Conservation (phyloP, 2,888 invertebrate species). For the Phengaris alcon region DNA sequence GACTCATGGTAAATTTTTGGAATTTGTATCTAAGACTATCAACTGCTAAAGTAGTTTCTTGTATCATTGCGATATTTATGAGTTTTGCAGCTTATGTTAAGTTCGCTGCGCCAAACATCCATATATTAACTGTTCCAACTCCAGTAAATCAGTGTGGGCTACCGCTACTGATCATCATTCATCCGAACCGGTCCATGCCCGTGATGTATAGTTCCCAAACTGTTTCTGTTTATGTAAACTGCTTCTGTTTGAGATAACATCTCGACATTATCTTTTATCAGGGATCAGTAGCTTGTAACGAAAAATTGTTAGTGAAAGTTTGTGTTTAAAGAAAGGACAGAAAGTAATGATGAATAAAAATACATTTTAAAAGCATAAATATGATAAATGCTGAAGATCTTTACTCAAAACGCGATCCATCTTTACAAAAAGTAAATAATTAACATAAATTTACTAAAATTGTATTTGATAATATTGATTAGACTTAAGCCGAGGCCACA, state of each 20-base stretch:
- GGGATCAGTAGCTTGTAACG: not conserved
- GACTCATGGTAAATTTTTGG: not conserved
- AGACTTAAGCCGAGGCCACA: no score
- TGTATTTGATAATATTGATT: not conserved
- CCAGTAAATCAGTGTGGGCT: constrained; percentile 58
- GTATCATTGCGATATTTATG: not conserved
- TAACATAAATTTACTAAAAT: not conserved
- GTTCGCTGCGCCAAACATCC: constrained; percentile 21
- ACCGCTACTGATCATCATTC: constrained; percentile 52
- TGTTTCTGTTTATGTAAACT: constrained; percentile 45
- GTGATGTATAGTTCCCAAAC: constrained; percentile 43
- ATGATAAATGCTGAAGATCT: no score
- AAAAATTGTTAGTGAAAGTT: not conserved
- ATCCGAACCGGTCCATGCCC: constrained; percentile 41
- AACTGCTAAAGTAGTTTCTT: not conserved
- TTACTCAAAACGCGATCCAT: no score
- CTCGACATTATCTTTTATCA: constrained; percentile 31
- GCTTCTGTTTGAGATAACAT: constrained; percentile 21
- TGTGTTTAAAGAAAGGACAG: not conserved
- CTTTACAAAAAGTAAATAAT: not conserved
- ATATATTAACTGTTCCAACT: constrained; percentile 51
- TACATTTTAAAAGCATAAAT: no score
- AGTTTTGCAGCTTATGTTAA: not conserved
- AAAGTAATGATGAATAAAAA: constrained; percentile 1
- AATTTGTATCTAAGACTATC: not conserved